Conservation (phyloP, 2,113 vertebrate species). For the Nothocercus nigrocapillus region DNA sequence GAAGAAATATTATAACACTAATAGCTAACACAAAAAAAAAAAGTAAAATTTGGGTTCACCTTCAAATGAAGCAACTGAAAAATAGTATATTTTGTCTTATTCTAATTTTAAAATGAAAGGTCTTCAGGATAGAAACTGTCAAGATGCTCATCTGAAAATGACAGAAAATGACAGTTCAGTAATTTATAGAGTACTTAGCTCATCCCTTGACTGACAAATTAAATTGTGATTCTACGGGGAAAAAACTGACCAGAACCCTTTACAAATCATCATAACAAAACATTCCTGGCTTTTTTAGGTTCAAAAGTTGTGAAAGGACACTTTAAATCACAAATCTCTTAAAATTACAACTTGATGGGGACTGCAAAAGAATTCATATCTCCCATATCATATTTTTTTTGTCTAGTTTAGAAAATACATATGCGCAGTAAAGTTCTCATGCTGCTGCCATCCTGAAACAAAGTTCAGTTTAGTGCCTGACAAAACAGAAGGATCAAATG, state of each 20-base stretch:
- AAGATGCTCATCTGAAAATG: slow-evolving; percentile 34
- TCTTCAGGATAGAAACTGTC: background rate
- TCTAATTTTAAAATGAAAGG: background rate
- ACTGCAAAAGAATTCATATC: background rate
- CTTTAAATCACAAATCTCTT: background rate
- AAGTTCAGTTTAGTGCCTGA: background rate
- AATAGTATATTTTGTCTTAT: background rate
- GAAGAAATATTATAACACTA: background rate
- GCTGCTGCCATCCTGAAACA: background rate
- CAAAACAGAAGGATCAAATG: background rate
- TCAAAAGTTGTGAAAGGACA: background rate
- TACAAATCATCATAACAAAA: background rate
- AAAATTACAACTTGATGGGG: background rate
- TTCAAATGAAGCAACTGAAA: background rate
- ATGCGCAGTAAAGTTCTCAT: background rate
- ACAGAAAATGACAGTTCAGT: slow-evolving; percentile 48
- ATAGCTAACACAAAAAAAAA: background rate
- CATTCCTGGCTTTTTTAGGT: background rate
- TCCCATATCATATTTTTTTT: background rate
- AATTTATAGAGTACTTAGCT: slow-evolving; percentile 34
- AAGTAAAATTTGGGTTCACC: background rate
- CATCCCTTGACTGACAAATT: slow-evolving; percentile 19
- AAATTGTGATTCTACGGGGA: background rate
- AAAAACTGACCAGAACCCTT: background rate
- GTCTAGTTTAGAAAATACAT: background rate